These are phyloP conservation scores for Oryctolagus cuniculus DNA, from an alignment of 2,113 vertebrate genomes.

Conservation along the genomic window DNA sequence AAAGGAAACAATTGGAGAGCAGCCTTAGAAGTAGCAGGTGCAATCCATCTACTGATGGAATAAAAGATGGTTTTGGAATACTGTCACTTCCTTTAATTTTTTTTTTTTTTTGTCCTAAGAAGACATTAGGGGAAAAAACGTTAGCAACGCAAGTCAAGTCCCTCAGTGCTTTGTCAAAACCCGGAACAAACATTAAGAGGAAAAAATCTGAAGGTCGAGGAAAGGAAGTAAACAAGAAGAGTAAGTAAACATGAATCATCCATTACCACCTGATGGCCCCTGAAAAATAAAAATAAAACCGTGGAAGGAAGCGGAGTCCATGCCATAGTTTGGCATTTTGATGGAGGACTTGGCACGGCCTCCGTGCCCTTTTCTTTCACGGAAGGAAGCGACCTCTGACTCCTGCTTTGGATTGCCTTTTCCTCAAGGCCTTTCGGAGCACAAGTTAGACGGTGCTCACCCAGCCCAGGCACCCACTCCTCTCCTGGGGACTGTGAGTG, in stretches of 20 bases:
- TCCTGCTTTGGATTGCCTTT: slow-evolving; percentile 68
- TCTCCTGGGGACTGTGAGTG: neutral
- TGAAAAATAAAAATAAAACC: slow-evolving; percentile 78
- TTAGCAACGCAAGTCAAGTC: slow-evolving; percentile 69
- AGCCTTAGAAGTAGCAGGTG: slow-evolving; percentile 76
- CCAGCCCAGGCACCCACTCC: neutral
- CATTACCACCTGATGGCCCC: slow-evolving; percentile 71
- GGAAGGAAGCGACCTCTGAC: slow-evolving; percentile 60
- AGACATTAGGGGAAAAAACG: slow-evolving; percentile 56
- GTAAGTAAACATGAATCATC: slow-evolving; percentile 80
- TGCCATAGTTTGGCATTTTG: slow-evolving; percentile 66
- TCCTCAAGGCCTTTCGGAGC: slow-evolving; percentile 30
- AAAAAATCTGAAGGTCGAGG: slow-evolving; percentile 78
- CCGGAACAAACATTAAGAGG: slow-evolving; percentile 80
- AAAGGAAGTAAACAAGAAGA: slow-evolving; percentile 83
- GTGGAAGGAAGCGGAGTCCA: slow-evolving; percentile 64
- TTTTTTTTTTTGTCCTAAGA: slow-evolving; percentile 68
- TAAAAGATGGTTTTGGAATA: slow-evolving; percentile 78
- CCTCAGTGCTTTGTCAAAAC: slow-evolving; percentile 79
- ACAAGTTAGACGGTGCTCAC: neutral
- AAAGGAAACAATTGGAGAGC: slow-evolving; percentile 59
- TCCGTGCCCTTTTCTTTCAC: slow-evolving; percentile 39
- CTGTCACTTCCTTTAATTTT: slow-evolving; percentile 81
- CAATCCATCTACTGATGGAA: slow-evolving; percentile 64
- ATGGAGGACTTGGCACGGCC: slow-evolving; percentile 55